Evolutionary conservation across 2,113 vertebrate species (phyloP), one percentile per base, ranked within the genome.

Genomic region (Corvus moneduloides): DNA sequence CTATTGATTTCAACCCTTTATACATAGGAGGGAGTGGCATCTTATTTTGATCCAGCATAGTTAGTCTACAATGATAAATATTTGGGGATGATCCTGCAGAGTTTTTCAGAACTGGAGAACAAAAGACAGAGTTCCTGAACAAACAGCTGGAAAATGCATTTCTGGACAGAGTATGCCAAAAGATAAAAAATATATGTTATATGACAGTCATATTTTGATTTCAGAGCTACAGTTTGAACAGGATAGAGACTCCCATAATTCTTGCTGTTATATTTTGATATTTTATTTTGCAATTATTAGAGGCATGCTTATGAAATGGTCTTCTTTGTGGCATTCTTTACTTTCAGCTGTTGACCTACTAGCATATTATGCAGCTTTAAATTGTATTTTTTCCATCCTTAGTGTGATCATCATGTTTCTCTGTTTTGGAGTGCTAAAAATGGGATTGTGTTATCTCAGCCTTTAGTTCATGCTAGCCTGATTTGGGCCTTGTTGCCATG

Each of bases 401-500:
- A 85, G n/a, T 84, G 79, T 93, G 64, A 92, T 81, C 74, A 67
- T 82, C 58, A 89, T 6, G 3, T 80, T 96, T 86, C 68, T 93
- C 78, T 39, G 23, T 85, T 89, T 84, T 68, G 52, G 77, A 84
- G 68, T 69, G 66, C 93, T 97, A 97, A 97, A 96, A 94, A 93
- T 84, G 90, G 59, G 64, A 82, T 71, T 91, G 56, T 88, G 74
- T 85, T 95, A 95, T 82, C 90, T 95, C 82, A 91, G 92, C 86
- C 87, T 95, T 86, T 68, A 92, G 93, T 90, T 96, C 90, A 86
- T n/a, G 54, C 83, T 87, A 84, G 93, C 69, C 76, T 94, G 79
- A 94, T 91, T 96, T 93, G 93, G 93, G 90, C 84, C 83, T 81
- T 82, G 95, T 97, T 97, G 83, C 97, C 64, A 96, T 97, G 93